Conservation (phyloP, 2,888 invertebrate species). For the Molanna angustata region DNA sequence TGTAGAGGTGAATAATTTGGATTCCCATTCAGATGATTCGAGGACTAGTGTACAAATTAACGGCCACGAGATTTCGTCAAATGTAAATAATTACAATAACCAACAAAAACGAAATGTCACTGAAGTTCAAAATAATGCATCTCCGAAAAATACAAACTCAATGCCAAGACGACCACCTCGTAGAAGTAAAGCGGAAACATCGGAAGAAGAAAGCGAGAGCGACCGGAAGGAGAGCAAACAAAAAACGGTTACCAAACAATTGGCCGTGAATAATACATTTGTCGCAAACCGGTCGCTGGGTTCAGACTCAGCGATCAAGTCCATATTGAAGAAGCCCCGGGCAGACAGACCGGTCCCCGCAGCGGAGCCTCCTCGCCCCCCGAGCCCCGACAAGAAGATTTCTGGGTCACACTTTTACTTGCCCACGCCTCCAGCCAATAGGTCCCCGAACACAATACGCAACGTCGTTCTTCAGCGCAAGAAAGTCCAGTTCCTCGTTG, state of each 20-base stretch:
- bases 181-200: slow-evolving; percentile 50
- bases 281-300: slow-evolving; percentile 29
- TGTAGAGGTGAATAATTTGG: slow-evolving; percentile 33
- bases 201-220: slow-evolving; percentile 43
- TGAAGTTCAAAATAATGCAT: neutral
- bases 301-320: slow-evolving; percentile 42
- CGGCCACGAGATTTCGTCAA: neutral
- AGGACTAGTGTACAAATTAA: neutral
- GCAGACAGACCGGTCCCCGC: slow-evolving; percentile 35
- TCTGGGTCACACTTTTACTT: slow-evolving; percentile 61
- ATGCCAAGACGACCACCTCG: slow-evolving; percentile 64
- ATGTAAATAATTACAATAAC: slow-evolving; percentile 39
- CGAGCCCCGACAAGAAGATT: slow-evolving; percentile 30
- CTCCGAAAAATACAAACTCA: slow-evolving; percentile 40
- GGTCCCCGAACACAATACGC: slow-evolving; percentile 41
- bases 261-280: slow-evolving; percentile 31
- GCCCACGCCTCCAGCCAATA: slow-evolving; percentile 53
- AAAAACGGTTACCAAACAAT: slow-evolving; percentile 31
- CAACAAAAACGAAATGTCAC: slow-evolving; percentile 38
- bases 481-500: slow-evolving; percentile 70
- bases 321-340: slow-evolving; percentile 54
- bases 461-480: slow-evolving; percentile 59
- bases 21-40: neutral
- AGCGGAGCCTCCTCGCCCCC: slow-evolving; percentile 39
- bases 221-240: slow-evolving; percentile 30